Evolutionary conservation across 2,113 vertebrate genomes (phyloP), one percentile per base, ranked within the genome.

Genomic region (Hemibagrus wyckioides): DNA sequence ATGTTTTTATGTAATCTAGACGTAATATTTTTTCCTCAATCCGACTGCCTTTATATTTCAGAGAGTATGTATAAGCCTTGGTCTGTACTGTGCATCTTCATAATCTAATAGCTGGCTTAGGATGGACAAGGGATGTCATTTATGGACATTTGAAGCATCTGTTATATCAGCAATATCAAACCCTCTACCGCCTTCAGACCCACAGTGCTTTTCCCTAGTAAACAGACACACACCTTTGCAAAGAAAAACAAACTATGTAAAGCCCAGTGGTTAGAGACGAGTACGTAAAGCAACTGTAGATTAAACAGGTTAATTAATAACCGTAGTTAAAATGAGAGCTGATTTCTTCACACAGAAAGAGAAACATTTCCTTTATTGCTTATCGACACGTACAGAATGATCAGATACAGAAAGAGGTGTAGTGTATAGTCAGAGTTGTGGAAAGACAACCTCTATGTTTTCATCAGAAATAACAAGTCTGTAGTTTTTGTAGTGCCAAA

Each of bases 271-370:
- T 91, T 88, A 90, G 85, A 86, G 59, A 77, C 82, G 56, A 82
- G 84, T 93, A 93, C 95, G 88, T 93, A 89, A 93, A 94, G 93
- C 94, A 95, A 92, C n/a, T n/a, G n/a, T n/a, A n/a, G n/a, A n/a
- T n/a, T n/a, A n/a, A n/a, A n/a, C n/a, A n/a, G n/a, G n/a, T n/a
- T n/a, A n/a, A n/a, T n/a, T n/a, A n/a, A n/a, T n/a, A n/a, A n/a
- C n/a, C n/a, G n/a, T n/a, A n/a, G n/a, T n/a, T 7, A 69, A n/a
- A n/a, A 63, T 63, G 59, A 63, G 11, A 15, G 33, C 7, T 44
- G 39, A 41, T 11, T 41, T 73, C 39, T 25, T 21, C 0, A 5
- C 10, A 73, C 1, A 73, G 3, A 73, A 76, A 75, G 21, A 73
- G 39, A 73, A 41, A n/a, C 13, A 14, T 44, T 48, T 76, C 4